These are phyloP conservation scores for Rhingia campestris DNA, from an alignment of 2,888 invertebrate species.

Conservation along the genomic window DNA sequence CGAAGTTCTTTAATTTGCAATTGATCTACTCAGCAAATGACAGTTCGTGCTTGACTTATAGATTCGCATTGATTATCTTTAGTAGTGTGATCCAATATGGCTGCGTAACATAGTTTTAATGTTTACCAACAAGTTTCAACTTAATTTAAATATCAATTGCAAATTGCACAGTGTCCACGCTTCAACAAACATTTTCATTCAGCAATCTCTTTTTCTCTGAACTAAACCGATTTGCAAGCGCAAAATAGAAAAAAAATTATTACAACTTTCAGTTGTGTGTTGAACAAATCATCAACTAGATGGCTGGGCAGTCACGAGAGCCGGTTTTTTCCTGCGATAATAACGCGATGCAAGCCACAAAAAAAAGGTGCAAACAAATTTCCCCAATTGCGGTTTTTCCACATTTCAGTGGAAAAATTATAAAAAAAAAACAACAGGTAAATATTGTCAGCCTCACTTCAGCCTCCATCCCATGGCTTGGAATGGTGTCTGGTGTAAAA, in stretches of 20 bases:
- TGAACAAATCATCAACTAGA: slow-evolving; percentile 42
- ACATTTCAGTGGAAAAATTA: slow-evolving; percentile 45
- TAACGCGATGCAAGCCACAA: slow-evolving; percentile 4
- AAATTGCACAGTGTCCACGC: too few relatives aligned
- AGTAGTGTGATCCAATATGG: too few relatives aligned
- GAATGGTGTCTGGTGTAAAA: slow-evolving; percentile 5
- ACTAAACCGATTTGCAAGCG: not conserved
- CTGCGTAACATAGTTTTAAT: too few relatives aligned
- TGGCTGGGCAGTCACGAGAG: slow-evolving; percentile 19
- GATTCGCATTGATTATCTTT: too few relatives aligned
- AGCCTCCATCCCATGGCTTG: not conserved
- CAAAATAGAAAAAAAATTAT: slow-evolving; percentile 1
- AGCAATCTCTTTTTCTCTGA: not conserved
- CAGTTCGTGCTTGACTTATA: too few relatives aligned
- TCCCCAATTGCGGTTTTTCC: slow-evolving; percentile 29
- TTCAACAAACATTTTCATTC: slow-evolving; percentile 6
- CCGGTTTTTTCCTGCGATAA: slow-evolving; percentile 28
- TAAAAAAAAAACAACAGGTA: not conserved
- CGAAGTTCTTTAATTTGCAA: too few relatives aligned
- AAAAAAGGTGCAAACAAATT: slow-evolving; percentile 23
- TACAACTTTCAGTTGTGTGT: slow-evolving; percentile 48
- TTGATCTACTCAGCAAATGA: too few relatives aligned
- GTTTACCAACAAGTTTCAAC: too few relatives aligned
- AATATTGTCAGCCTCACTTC: not conserved
- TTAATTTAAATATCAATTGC: too few relatives aligned